A percentile compares a stretch with the other conserved stretches of the same genome.
These are phyloP conservation scores for Platycnemis pennipes DNA, from an alignment of 2,888 invertebrate species.

Conservation along the genomic window DNA sequence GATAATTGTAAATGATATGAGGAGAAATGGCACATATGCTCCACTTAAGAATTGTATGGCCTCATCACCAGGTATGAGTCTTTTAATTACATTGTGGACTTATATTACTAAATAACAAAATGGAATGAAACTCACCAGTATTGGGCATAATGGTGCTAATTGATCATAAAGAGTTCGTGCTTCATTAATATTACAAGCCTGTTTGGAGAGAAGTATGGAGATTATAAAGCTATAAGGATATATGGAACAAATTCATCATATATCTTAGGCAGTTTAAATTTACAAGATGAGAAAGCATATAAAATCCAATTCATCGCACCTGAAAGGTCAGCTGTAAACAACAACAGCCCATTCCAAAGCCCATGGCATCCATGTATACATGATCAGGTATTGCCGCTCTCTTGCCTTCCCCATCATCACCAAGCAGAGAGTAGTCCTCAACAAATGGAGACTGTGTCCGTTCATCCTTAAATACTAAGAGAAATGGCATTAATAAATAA, in stretches of 20 bases:
- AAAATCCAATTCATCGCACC: conserved; percentile 76
- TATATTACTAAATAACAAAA: not conserved
- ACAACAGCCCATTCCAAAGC: conserved; percentile 99
- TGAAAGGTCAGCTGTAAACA: conserved; percentile 97
- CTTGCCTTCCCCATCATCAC: conserved; percentile 86
- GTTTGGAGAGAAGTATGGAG: conserved; percentile 77
- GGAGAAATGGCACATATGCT: too few species aligned
- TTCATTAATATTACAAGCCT: conserved; percentile 97
- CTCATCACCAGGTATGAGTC: too few species aligned
- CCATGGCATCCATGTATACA: conserved; percentile 99
- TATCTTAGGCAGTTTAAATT: not conserved
- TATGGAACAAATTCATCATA: not conserved
- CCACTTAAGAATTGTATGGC: too few species aligned
- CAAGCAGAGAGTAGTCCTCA: conserved; percentile 81
- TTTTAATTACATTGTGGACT: too few species aligned
- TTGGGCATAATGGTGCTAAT: conserved; percentile 97
- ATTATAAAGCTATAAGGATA: not conserved
- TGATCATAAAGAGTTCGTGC: conserved; percentile 98
- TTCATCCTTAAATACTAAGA: conserved; percentile 91
- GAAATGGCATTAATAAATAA: conserved; percentile 69
- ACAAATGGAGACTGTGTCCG: conserved; percentile 91
- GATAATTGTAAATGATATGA: too few species aligned
- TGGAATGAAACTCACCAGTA: conserved; percentile 85
- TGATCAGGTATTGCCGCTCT: conserved; percentile 90
- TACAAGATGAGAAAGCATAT: not conserved